Evolutionary conservation across 2,113 vertebrate species (phyloP), one percentile per base, ranked within the genome.

Genomic region (Fregata magnificens): DNA sequence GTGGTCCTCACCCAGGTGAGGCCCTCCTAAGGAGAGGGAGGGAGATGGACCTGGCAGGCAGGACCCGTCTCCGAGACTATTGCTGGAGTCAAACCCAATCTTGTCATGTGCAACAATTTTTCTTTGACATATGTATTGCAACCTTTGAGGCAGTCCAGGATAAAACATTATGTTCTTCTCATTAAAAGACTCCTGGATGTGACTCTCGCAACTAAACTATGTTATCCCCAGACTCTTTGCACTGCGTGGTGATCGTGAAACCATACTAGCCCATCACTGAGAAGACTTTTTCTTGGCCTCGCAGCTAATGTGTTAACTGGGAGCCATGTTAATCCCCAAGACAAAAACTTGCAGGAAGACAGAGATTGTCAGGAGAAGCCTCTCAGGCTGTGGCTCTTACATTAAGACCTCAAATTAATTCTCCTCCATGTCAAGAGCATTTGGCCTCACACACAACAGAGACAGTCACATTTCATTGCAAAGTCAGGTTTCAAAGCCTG

Each of bases 221-320:
- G 8, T 42, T 11, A 11, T 34, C 34, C 11, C 29, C 58, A 6
- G 34, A 25, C 74, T 71, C 40, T 16, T 49, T 53, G 82, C 13
- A 0, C 3, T 8, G 0, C 3, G 19, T 16, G 28, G 11, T n/a
- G 45, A 5, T 9, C 11, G 0, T 4, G 8, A 38, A 18, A 2
- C 76, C 55, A 3, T 13, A 31, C 25, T 24, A 42, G 52, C 85
- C 47, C 4, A 2, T 26, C 36, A 6, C 38, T 0, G 5, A 21
- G 74, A 63, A 22, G 59, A 38, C 72, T 42, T 45, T 32, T 34
- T 73, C 49, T 78, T 36, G 36, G 15, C 67, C 55, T 86, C 81
- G 69, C 80, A 31, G 86, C 56, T 79, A 25, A 42, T 15, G 56
- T 44, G 89, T 55, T 52, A 26, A 42, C 80, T 52, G 81, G 95